Conservation (phyloP, 92 coral and sea anemone species). For the Bergia puertoricense region DNA sequence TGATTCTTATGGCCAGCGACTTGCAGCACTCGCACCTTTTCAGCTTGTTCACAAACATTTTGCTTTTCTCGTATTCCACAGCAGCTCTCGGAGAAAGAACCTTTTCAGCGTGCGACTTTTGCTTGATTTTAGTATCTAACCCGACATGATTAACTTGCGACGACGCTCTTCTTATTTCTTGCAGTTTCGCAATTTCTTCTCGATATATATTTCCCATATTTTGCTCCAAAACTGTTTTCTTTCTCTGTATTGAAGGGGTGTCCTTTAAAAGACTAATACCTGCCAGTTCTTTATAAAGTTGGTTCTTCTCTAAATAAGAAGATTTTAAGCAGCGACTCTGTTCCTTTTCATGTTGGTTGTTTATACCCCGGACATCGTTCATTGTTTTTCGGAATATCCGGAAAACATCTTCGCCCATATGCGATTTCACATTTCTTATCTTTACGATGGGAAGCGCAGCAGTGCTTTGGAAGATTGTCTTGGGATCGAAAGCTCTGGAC, state of each 20-base stretch:
- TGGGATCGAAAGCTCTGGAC: conserved; percentile 46
- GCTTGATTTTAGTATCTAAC: neutral
- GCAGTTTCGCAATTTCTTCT: conserved; percentile 11
- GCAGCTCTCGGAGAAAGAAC: conserved; percentile 21
- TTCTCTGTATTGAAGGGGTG: conserved; percentile 33
- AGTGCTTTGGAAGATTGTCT: conserved; percentile 69
- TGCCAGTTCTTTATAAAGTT: conserved; percentile 75
- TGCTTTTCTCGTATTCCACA: conserved; percentile 15
- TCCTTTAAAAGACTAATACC: conserved; percentile 53
- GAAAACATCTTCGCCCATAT: conserved; percentile 80
- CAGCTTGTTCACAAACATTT: conserved; percentile 54
- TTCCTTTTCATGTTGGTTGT: conserved; percentile 67
- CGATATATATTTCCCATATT: conserved; percentile 26
- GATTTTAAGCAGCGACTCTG: conserved; percentile 66
- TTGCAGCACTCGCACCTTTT: conserved; percentile 83
- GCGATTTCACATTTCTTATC: conserved; percentile 53
- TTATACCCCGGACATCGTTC: conserved; percentile 62
- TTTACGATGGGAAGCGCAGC: conserved; percentile 82
- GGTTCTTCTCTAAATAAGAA: conserved; percentile 71
- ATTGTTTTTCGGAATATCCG: conserved; percentile 83
- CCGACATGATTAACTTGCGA: neutral
- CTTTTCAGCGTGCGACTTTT: neutral
- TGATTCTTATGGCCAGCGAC: conserved; percentile 66
- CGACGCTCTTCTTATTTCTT: conserved; percentile 9
- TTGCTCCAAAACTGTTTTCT: neutral